A percentile compares a stretch with the other conserved stretches of the same genome.
Conservation (phyloP, 2,113 vertebrate species). For the Peromyscus leucopus region DNA sequence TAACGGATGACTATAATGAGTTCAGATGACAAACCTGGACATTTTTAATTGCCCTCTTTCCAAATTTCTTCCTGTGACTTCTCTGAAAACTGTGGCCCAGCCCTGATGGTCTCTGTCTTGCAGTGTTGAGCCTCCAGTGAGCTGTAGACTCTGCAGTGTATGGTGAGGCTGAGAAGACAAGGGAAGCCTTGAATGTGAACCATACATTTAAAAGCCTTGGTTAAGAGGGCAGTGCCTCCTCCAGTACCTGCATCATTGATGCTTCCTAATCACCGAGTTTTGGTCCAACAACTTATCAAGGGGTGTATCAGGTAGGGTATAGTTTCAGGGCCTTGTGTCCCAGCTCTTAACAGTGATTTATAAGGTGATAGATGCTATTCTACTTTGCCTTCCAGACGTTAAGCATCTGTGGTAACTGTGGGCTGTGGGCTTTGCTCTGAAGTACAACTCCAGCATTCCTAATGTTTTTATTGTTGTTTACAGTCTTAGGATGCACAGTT, state of each 20-base stretch:
- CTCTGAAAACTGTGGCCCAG: neutral
- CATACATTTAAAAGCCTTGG: neutral
- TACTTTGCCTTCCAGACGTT: neutral
- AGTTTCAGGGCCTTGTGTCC: neutral
- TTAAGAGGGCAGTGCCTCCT: accelerated
- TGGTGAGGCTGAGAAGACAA: neutral
- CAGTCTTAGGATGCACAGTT: neutral
- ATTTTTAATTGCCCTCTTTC: neutral
- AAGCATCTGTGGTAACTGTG: neutral
- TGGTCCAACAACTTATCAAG: neutral
- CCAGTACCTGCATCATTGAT: neutral
- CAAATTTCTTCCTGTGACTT: slow-evolving; percentile 6
- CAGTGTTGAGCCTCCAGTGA: neutral
- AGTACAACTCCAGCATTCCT: neutral
- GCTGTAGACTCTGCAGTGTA: neutral
- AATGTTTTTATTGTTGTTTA: neutral
- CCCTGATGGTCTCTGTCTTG: neutral
- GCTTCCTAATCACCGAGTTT: neutral
- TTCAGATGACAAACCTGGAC: neutral
- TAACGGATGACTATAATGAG: slow-evolving; percentile 26
- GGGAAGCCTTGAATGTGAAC: neutral
- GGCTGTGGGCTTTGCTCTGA: neutral
- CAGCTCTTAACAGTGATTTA: neutral
- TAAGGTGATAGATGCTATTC: neutral
- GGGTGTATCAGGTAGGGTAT: neutral